A percentile compares a stretch with the other conserved stretches of the same genome.
These are phyloP conservation scores for Platichthys stellatus DNA, from an alignment of 2,113 vertebrate species.

Conservation along the genomic window DNA sequence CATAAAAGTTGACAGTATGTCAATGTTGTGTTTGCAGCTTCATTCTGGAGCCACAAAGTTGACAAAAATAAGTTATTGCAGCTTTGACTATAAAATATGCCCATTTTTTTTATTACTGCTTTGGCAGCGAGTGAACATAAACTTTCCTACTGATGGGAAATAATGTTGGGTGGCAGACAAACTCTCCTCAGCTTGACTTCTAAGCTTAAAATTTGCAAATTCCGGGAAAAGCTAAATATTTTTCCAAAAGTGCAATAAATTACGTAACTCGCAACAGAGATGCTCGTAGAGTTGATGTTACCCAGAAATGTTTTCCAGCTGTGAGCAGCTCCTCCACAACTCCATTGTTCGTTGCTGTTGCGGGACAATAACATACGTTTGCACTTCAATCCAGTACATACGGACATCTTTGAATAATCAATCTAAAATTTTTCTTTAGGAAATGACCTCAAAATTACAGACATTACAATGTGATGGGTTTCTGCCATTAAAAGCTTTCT, in stretches of 20 bases:
- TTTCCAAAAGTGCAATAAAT: background rate
- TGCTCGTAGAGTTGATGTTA: background rate
- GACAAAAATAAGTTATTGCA: too few species aligned
- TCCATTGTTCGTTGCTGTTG: background rate
- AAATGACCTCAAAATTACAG: background rate
- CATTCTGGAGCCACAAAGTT: too few species aligned
- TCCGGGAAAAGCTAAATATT: background rate
- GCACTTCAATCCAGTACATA: background rate
- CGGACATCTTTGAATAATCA: background rate
- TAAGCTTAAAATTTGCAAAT: background rate
- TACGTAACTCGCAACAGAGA: background rate
- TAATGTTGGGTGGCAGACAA: background rate
- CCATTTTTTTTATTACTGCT: too few species aligned
- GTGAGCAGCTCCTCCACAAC: background rate
- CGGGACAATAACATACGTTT: background rate
- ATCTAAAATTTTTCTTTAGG: background rate
- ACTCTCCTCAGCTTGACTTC: background rate
- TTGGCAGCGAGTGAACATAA: too few species aligned
- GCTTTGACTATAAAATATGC: too few species aligned
- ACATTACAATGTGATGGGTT: background rate
- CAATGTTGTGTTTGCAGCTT: too few species aligned
- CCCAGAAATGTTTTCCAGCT: background rate
- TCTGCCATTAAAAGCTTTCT: background rate
- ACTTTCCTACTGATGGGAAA: background rate
- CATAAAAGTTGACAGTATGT: too few species aligned